Evolutionary conservation across 2,888 invertebrate genomes (phyloP), one percentile per base, ranked within the genome.

Genomic region (Chromoteleia sp.): DNA sequence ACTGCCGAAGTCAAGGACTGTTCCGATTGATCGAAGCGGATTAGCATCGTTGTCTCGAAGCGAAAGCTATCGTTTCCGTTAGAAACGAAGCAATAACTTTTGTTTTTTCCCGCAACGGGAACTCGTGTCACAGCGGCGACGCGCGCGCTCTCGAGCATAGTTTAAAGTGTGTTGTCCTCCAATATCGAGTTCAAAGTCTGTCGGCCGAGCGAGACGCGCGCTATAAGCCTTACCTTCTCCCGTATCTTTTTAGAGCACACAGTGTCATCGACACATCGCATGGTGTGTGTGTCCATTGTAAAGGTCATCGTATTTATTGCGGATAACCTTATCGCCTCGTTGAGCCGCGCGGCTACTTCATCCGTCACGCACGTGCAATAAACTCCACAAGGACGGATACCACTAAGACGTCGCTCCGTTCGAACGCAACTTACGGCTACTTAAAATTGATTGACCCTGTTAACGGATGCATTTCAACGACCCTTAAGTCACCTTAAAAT

Each of bases 1-100:
- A n/a, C n/a, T n/a, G n/a, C n/a, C 86, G 87, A 87, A 85, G 85
- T 85, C 87, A 84, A 85, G 88, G 90, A 89, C 90, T 91, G 91
- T 91, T 91, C 91, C 87, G 90, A 82, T 90, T 87, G 88, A 78
- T 78, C 63, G 87, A 88, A 85, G 83, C 86, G 84, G 87, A 87
- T 90, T n/a, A n/a, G n/a, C n/a, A n/a, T n/a, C n/a, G n/a, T n/a
- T 25, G 19, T 1, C 4, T 43, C 17, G 14, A 1, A 30, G 30
- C 30, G 14, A 30, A 17, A 33, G 30, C 52, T 7, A 2, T 30
- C 30, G 25, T 52, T 52, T 52, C 52, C 17, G 52, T 33, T 33
- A 4, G 30, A 52, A 52, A 30, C 10, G 3, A 25, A 25, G 30
- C 30, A 17, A 48, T 12, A 48, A 25, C 12, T 48, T 21, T 21